These are phyloP conservation scores for Allophyes oxyacanthae DNA, from an alignment of 2,888 invertebrate genomes.

Conservation along the genomic window DNA sequence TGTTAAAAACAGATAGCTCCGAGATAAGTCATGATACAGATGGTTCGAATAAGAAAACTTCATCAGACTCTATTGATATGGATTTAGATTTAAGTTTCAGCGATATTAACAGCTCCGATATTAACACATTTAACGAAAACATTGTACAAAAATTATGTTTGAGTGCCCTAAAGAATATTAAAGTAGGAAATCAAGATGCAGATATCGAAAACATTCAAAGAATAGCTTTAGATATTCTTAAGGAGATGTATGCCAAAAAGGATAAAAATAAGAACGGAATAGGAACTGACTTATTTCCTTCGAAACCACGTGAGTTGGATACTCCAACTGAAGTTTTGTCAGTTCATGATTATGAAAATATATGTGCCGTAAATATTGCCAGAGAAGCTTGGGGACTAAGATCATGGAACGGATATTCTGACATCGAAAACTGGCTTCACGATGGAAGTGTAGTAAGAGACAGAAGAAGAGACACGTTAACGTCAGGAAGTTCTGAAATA, in stretches of 20 bases:
- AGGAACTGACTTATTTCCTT: constrained; percentile 70
- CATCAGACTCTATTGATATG: constrained; percentile 87
- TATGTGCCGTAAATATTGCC: constrained; percentile 91
- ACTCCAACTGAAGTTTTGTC: constrained; percentile 90
- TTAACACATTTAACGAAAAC: constrained; percentile 88
- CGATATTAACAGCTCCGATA: constrained; percentile 88
- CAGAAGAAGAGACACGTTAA: constrained; percentile 88
- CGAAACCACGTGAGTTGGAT: constrained; percentile 84
- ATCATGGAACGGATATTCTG: constrained; percentile 91
- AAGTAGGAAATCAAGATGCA: constrained; percentile 88
- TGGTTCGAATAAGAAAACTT: constrained; percentile 85
- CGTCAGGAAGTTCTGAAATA: constrained; percentile 89
- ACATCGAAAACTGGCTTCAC: constrained; percentile 91
- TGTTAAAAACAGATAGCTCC: constrained; percentile 79
- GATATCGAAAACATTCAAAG: constrained; percentile 88
- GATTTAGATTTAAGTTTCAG: constrained; percentile 88
- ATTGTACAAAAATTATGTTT: constrained; percentile 87
- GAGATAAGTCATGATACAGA: constrained; percentile 85
- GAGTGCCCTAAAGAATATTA: constrained; percentile 87
- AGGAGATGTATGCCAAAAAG: constrained; percentile 87
- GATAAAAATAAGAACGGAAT: constrained; percentile 79
- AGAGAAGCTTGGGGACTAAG: constrained; percentile 91
- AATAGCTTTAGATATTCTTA: constrained; percentile 86
- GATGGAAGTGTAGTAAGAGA: constrained; percentile 90
- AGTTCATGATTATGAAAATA: constrained; percentile 91